Evolutionary conservation across 2,888 invertebrate species (phyloP).

Genomic region (Tanytarsus gracilentus): DNA sequence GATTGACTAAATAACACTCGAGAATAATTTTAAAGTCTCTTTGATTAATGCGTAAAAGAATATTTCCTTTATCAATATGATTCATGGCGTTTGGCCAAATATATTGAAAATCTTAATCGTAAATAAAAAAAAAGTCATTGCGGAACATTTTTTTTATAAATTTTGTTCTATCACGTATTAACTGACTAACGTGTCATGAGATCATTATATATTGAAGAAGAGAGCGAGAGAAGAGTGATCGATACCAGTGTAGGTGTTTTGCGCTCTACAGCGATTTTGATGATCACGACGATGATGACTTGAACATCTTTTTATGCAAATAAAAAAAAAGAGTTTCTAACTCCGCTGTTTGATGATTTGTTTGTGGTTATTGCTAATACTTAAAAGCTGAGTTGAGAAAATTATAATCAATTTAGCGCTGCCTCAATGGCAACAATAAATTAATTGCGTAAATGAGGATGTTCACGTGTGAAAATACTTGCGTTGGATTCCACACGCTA

Average conservation of each 20-base stretch:
- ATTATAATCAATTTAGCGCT: too few species aligned
- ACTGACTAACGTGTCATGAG: not conserved
- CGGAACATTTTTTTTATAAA: not conserved
- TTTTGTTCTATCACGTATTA: not conserved
- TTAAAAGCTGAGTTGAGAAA: too few species aligned
- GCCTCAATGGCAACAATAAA: too few species aligned
- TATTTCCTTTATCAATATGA: slow-evolving; percentile 8
- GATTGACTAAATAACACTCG: not conserved
- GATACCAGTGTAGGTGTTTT: not conserved
- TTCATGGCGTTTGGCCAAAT: slow-evolving; percentile 5
- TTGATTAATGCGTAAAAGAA: slow-evolving; percentile 20
- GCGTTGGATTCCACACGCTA: too few species aligned
- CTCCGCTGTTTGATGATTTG: too few species aligned
- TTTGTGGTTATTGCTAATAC: too few species aligned
- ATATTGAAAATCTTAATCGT: not conserved
- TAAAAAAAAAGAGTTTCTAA: too few species aligned
- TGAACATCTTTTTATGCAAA: slow-evolving; percentile 9
- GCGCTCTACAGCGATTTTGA: not conserved
- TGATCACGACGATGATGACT: not conserved
- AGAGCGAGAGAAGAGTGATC: not conserved
- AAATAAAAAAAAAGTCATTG: not conserved
- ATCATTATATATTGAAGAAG: not conserved
- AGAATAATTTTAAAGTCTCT: not conserved
- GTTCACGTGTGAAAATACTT: too few species aligned
- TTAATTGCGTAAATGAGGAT: too few species aligned